phyloP scores from a whole-genome alignment of 53 echinoderm and acorn worm species.

The Pentamera pediparva region DNA sequence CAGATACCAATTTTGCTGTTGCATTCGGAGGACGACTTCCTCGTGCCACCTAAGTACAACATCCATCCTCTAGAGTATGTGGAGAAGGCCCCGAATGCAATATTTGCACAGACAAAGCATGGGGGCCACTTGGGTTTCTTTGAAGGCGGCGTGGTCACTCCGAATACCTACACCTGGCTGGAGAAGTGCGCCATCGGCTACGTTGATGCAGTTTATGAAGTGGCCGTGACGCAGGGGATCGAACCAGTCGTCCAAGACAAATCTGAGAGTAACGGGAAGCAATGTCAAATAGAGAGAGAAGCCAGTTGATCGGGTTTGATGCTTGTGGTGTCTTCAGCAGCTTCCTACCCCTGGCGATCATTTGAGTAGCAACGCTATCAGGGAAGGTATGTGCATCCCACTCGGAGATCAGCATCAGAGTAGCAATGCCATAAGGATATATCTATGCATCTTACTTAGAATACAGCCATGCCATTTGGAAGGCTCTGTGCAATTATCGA shows the following conservation, averaged over 20 bases:
- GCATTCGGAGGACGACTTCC: conserved; percentile 82
- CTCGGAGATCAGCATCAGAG: too few species aligned
- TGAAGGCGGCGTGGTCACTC: conserved; percentile 73
- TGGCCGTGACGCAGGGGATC: conserved; percentile 25
- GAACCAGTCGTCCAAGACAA: conserved; percentile 9
- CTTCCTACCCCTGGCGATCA: too few species aligned
- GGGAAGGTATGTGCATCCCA: too few species aligned
- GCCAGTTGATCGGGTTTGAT: too few species aligned
- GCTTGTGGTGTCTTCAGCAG: too few species aligned
- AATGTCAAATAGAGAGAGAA: conserved; percentile 8
- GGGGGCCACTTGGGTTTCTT: conserved; percentile 99
- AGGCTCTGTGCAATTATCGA: too few species aligned
- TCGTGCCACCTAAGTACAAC: conserved; percentile 68
- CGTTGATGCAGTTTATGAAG: conserved; percentile 62
- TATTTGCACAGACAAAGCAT: conserved; percentile 89
- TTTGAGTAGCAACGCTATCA: too few species aligned
- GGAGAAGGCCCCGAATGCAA: conserved; percentile 61
- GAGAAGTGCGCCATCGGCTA: conserved; percentile 62
- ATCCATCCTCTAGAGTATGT: conserved; percentile 51
- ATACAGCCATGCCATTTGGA: too few species aligned
- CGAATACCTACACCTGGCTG: conserved; percentile 85
- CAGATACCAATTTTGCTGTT: conserved; percentile 75
- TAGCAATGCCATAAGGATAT: too few species aligned
- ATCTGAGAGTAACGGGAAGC: not conserved
- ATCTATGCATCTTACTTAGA: too few species aligned